phyloP scores from a whole-genome alignment of 1,140 invertebrate genomes.

The Cyclargus thomasi region DNA sequence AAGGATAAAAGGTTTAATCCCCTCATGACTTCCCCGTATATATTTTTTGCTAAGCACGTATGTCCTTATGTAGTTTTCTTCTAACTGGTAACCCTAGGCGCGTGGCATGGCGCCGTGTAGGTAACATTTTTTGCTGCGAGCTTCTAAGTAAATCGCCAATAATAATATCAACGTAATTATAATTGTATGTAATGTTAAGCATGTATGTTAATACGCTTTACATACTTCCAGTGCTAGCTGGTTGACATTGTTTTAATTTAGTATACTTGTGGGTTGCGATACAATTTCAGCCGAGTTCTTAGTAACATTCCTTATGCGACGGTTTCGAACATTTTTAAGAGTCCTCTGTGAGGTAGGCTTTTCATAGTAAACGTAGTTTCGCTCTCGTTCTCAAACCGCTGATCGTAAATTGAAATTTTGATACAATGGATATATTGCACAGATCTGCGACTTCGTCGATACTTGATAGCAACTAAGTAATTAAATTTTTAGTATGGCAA shows the following conservation, averaged over 20 bases:
- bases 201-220: neutral
- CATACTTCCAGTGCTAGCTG: neutral
- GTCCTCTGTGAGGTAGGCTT: too few species aligned
- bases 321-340: too few species aligned
- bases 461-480: too few species aligned
- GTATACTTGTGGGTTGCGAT: neutral
- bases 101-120: constrained; percentile 10
- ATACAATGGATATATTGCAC: too few species aligned
- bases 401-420: too few species aligned
- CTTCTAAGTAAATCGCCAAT: constrained; percentile 29
- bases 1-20: neutral
- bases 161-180: constrained; percentile 11
- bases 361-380: too few species aligned
- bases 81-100: neutral
- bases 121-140: constrained; percentile 39
- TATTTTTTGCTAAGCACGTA: neutral
- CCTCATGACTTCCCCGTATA: neutral
- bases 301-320: too few species aligned
- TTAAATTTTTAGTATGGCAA: too few species aligned
- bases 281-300: too few species aligned
- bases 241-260: neutral
- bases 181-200: constrained; percentile 4
- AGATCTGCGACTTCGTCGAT: too few species aligned
- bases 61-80: neutral
- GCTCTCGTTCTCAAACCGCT: too few species aligned